Base-by-base conservation (phyloP, 2,113 vertebrate species). In the Lepus europaeus region DNA sequence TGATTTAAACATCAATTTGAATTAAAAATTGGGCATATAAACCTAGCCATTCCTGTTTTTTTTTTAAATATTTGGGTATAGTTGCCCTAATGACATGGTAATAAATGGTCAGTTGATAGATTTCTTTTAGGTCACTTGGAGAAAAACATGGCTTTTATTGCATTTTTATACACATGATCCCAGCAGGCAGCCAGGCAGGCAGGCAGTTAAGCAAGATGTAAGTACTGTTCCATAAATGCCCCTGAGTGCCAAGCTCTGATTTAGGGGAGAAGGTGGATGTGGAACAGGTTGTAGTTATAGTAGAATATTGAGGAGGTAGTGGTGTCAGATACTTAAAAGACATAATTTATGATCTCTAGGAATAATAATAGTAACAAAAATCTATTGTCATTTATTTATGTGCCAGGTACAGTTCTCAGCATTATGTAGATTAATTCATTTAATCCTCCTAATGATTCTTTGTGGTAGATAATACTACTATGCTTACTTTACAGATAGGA, bases 1-100 rank as follows among this genome's bases (percentile, higher is more conserved):
- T 89, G 51, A 74, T 17, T 92, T 84, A 93, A 83, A 63, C 72
- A 78, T 79, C 94, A 68, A 81, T 80, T 72, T 95, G 85, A 81
- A 7, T 85, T 64, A 25, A 90, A 84, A 89, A 73, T 51, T 90
- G 33, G 13, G 45, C n/a, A 64, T 86, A 33, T 78, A 90, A 74
- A 74, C 14, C 49, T 69, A 90, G 59, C 3, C 16, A 83, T 87
- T 83, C 11, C 73, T 93, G 19, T 53, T 45, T 85, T 53, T 86
- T 53, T 53, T 92, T 23, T 61, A 14, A 66, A 73, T 33, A 39
- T 89, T 85, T 74, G n/a, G 20, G 69, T 73, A 82, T 33, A 82
- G 33, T 89, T 91, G 4, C 11, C 84, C 5, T 61, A 92, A 63
- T 73, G 12, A 88, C 11, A 88, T 64, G 19, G 31, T 78, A 93